A percentile compares a stretch with the other conserved stretches of the same genome.
Conservation (phyloP, 2,797 vertebrate species). For the Zalophus californianus region DNA sequence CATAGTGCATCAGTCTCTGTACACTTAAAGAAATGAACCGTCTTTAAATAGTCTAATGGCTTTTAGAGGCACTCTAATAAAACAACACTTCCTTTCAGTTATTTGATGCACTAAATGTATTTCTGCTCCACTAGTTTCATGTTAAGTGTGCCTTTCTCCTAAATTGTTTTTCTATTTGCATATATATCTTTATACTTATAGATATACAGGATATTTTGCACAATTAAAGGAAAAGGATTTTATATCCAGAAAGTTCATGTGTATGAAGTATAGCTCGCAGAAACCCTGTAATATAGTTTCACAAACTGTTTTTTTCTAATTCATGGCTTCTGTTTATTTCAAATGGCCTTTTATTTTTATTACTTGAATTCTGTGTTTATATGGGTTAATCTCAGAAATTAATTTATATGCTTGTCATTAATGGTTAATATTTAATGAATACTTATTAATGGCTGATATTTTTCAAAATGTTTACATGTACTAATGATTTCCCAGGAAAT, state of each 20-base stretch:
- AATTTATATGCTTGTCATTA: not conserved
- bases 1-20: not conserved
- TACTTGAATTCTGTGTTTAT: not conserved
- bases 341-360: not conserved
- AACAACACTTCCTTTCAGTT: constrained; percentile 67
- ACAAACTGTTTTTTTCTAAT: not conserved
- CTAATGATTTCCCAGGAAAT: not conserved
- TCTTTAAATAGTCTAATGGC: constrained; percentile 73
- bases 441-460: not conserved
- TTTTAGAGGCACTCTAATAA: constrained; percentile 69
- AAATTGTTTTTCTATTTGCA: constrained; percentile 78
- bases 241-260: constrained; percentile 28
- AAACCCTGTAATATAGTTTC: not conserved
- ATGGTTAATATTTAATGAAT: not conserved
- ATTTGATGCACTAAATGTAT: constrained; percentile 78
- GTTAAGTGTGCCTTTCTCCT: constrained; percentile 65
- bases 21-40: constrained; percentile 70
- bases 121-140: constrained; percentile 76
- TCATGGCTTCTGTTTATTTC: not conserved
- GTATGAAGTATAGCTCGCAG: not conserved
- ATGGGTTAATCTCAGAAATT: not conserved
- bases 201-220: not conserved
- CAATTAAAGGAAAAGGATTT: constrained; percentile 39
- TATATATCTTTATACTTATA: constrained; percentile 20
- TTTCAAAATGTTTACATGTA: not conserved